A percentile compares a stretch with the other conserved stretches of the same genome.
phyloP scores from a whole-genome alignment of 2,113 vertebrate species.

The Daubentonia madagascariensis region DNA sequence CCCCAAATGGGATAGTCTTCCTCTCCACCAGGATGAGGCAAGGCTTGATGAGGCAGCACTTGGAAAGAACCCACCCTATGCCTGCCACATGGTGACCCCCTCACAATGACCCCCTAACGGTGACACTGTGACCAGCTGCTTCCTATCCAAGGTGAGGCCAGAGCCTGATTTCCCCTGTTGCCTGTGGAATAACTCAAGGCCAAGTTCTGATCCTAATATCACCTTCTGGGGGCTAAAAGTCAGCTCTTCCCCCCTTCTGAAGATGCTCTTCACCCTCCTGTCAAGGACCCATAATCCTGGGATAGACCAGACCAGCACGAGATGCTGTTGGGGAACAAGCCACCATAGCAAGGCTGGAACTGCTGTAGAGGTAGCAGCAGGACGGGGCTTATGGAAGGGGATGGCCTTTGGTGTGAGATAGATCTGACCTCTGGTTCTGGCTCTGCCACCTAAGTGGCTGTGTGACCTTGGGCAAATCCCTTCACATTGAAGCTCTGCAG shows the following conservation, averaged over 20 bases:
- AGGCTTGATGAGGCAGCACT: neutral
- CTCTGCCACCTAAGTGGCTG: neutral
- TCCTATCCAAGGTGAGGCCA: neutral
- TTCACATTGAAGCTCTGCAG: neutral
- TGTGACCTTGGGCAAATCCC: neutral
- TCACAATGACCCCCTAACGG: neutral
- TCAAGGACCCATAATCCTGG: neutral
- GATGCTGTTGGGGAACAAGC: neutral
- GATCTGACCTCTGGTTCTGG: neutral
- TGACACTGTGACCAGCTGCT: neutral
- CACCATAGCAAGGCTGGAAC: neutral
- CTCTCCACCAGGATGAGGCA: neutral
- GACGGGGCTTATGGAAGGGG: neutral
- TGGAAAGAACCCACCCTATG: too few species aligned
- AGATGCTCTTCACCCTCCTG: neutral
- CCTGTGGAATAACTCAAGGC: neutral
- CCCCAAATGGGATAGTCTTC: neutral
- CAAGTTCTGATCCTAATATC: neutral
- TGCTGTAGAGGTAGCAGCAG: fast-evolving
- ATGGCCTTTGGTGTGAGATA: neutral
- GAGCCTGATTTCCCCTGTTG: neutral
- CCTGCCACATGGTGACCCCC: fast-evolving
- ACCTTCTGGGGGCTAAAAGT: neutral
- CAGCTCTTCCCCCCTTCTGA: neutral
- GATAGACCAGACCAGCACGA: neutral